Base-by-base conservation (phyloP, 2,888 invertebrate species). In the Epinotia demarniana region DNA sequence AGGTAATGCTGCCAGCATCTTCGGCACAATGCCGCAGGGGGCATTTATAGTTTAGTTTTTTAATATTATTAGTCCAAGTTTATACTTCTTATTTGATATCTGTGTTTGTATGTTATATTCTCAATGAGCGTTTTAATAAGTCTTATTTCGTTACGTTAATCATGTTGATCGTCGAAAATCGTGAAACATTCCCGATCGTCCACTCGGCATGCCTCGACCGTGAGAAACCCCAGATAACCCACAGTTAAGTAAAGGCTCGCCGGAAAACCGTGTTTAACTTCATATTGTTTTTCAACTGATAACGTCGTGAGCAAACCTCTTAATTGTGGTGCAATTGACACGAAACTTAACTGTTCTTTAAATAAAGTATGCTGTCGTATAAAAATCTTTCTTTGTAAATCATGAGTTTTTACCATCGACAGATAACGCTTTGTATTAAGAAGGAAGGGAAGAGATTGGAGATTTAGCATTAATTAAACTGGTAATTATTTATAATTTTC, bases 231-330 rank as follows among this genome's bases (percentile, higher is more conserved):
- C 73, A 87, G 89, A 89, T 91, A 77, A 90, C 61, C 58, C 5
- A 86, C 89, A 84, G 90, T 90, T 91, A 89, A 86, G 89, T 89
- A 89, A 90, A 72, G 66, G 12, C 19, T 12, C 89, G 89, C 87
- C 87, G 92, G 91, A 90, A 91, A 90, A 88, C 86, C 80, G 77
- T 90, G 86, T 90, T 89, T 89, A 86, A 83, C 87, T 86, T 83
- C 83, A 84, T 86, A 86, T 86, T 85, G 82, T 81, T 85, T 87
- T 77, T 78, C 79, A 75, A 73, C 71, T 81, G 82, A 82, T 81
- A 83, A 83, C 82, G 61, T 33, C 60, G 72, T 19, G 55, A 18
- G 67, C 67, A 75, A 75, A 75, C 71, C 71, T 55, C 49, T 60
- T 70, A 63, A 71, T 63, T 72, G 63, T 63, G 63, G 63, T 46